Conservation (phyloP, 1,140 invertebrate genomes). For the Coboldia fuscipes region DNA sequence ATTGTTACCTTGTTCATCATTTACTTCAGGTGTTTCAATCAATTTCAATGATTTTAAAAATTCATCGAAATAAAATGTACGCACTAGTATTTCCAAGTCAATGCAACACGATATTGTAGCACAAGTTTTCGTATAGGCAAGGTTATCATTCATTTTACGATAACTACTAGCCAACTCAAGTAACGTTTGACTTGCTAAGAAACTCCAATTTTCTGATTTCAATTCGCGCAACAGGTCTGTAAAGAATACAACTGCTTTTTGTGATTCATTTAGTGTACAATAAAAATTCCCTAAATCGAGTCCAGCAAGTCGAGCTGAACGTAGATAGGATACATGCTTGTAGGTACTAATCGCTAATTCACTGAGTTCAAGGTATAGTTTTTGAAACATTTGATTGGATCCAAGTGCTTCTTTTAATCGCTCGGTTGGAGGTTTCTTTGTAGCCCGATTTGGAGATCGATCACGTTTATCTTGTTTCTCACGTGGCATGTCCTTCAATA, state of each 20-base stretch:
- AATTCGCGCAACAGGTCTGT: slow-evolving; percentile 70
- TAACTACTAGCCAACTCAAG: slow-evolving; percentile 73
- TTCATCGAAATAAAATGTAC: slow-evolving; percentile 54
- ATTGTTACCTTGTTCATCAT: slow-evolving; percentile 18
- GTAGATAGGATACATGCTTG: slow-evolving; percentile 76
- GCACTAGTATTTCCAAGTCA: slow-evolving; percentile 46
- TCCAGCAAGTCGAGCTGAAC: slow-evolving; percentile 71
- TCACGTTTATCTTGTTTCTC: slow-evolving; percentile 6
- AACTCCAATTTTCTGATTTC: slow-evolving; percentile 65
- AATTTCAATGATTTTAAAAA: slow-evolving; percentile 43
- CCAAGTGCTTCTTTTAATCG: slow-evolving; percentile 78
- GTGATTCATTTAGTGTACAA: slow-evolving; percentile 60
- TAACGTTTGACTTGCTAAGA: slow-evolving; percentile 58
- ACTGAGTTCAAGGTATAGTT: slow-evolving; percentile 79
- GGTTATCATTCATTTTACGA: slow-evolving; percentile 47
- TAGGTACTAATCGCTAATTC: slow-evolving; percentile 92
- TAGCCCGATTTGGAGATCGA: slow-evolving; percentile 19
- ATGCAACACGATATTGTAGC: slow-evolving; percentile 51
- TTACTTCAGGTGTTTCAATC: slow-evolving; percentile 23
- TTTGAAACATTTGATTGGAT: slow-evolving; percentile 71
- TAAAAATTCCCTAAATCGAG: slow-evolving; percentile 79
- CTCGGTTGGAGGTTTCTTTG: slow-evolving; percentile 41
- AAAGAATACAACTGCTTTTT: slow-evolving; percentile 75
- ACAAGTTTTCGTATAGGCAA: slow-evolving; percentile 48
- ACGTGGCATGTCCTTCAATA: neutral